Evolutionary conservation across 2,888 invertebrate species (phyloP).

Genomic region (Noctua pronuba): DNA sequence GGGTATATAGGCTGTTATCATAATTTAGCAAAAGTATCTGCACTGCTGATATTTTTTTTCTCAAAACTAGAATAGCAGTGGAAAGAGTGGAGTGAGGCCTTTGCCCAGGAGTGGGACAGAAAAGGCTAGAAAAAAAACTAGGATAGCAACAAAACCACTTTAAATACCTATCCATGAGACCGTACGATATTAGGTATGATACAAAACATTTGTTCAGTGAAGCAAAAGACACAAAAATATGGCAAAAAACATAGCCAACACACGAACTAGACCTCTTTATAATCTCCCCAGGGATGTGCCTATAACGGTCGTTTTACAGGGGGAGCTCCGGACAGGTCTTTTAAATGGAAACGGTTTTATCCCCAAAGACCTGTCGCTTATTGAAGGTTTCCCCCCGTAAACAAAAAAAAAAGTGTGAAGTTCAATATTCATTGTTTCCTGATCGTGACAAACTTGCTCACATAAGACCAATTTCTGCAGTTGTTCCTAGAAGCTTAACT

Average conservation of each 20-base stretch:
- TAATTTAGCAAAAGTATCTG: conserved; percentile 2
- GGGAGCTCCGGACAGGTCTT: too few relatives aligned
- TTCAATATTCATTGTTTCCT: not conserved
- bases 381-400: too few relatives aligned
- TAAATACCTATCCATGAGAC: not conserved
- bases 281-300: too few relatives aligned
- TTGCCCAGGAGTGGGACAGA: not conserved
- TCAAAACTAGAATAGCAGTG: not conserved
- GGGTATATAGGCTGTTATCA: not conserved
- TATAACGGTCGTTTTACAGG: too few relatives aligned
- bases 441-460: not conserved
- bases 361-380: too few relatives aligned
- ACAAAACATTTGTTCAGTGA: not conserved
- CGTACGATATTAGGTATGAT: not conserved
- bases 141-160: not conserved
- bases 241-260: too few relatives aligned
- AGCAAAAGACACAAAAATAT: not conserved
- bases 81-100: not conserved
- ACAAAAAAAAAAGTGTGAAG: too few relatives aligned
- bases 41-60: not conserved
- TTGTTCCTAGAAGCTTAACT: not conserved
- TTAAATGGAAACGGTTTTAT: too few relatives aligned
- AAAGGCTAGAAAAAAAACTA: not conserved
- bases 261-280: too few relatives aligned
- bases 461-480: not conserved